Conservation (phyloP, 2,888 invertebrate genomes). For the Cephus sareptanus region DNA sequence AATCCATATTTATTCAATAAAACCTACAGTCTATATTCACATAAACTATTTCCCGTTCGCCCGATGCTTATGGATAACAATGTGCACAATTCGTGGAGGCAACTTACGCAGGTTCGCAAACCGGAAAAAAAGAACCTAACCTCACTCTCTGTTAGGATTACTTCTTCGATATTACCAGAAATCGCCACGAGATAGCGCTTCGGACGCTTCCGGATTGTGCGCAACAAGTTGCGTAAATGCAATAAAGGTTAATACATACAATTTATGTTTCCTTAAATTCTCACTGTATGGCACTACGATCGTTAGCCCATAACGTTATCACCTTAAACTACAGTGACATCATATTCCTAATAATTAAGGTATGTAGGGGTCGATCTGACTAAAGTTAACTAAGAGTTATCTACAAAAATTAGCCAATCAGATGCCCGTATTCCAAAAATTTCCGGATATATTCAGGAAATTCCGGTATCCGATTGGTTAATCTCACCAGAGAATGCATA, state of each 20-base stretch:
- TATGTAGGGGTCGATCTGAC: neutral
- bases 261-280: neutral
- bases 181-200: neutral
- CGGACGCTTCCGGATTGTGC: neutral
- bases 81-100: constrained; percentile 32
- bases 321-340: neutral
- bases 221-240: neutral
- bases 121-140: constrained; percentile 50
- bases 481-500: too few relatives aligned
- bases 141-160: neutral
- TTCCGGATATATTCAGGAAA: too few relatives aligned
- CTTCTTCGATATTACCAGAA: neutral
- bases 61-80: constrained; percentile 56
- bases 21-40: neutral
- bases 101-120: constrained; percentile 47
- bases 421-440: too few relatives aligned
- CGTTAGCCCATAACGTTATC: neutral
- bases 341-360: neutral
- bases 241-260: neutral
- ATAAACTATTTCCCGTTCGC: constrained; percentile 7
- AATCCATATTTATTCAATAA: neutral
- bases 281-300: neutral
- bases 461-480: too few relatives aligned
- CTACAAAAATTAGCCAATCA: too few relatives aligned
- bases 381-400: too few relatives aligned